phyloP scores from a whole-genome alignment of 2,888 invertebrate species.

The Endotricha flammealis region DNA sequence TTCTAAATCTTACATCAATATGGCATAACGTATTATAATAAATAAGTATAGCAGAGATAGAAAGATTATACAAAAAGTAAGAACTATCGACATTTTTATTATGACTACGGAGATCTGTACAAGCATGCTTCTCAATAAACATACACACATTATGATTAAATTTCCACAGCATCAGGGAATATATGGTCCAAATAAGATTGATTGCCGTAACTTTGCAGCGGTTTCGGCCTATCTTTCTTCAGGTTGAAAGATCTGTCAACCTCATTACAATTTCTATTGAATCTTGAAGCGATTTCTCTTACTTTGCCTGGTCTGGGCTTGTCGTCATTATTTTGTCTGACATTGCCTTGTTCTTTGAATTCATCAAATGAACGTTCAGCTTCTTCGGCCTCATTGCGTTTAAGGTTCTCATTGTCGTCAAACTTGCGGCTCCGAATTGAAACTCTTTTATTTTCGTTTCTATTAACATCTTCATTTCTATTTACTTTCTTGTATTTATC shows the following conservation, averaged over 20 bases:
- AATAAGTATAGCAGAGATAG: slow-evolving; percentile 10
- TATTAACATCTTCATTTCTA: slow-evolving; percentile 23
- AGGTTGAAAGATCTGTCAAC: slow-evolving; percentile 38
- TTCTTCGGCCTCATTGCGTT: slow-evolving; percentile 22
- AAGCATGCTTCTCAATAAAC: slow-evolving; percentile 7
- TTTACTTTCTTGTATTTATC: slow-evolving; percentile 27
- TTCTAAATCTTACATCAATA: slow-evolving; percentile 11
- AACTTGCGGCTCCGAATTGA: slow-evolving; percentile 41
- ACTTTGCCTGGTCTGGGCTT: slow-evolving; percentile 64
- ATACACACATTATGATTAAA: slow-evolving; percentile 31
- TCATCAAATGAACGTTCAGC: slow-evolving; percentile 39
- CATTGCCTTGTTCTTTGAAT: slow-evolving; percentile 25
- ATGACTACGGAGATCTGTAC: slow-evolving; percentile 17
- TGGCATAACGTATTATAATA: slow-evolving; percentile 13
- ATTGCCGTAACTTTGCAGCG: slow-evolving; percentile 76
- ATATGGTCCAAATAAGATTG: slow-evolving; percentile 81
- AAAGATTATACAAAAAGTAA: slow-evolving; percentile 7
- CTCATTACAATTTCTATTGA: slow-evolving; percentile 51
- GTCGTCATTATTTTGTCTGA: slow-evolving; percentile 29
- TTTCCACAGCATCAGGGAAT: slow-evolving; percentile 76
- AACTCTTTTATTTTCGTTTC: slow-evolving; percentile 33
- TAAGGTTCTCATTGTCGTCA: slow-evolving; percentile 24
- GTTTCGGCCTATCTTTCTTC: slow-evolving; percentile 73
- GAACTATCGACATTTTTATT: slow-evolving; percentile 8
- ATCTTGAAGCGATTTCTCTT: slow-evolving; percentile 64